phyloP scores from a whole-genome alignment of 1,140 invertebrate species.

The Hycleus cichorii region DNA sequence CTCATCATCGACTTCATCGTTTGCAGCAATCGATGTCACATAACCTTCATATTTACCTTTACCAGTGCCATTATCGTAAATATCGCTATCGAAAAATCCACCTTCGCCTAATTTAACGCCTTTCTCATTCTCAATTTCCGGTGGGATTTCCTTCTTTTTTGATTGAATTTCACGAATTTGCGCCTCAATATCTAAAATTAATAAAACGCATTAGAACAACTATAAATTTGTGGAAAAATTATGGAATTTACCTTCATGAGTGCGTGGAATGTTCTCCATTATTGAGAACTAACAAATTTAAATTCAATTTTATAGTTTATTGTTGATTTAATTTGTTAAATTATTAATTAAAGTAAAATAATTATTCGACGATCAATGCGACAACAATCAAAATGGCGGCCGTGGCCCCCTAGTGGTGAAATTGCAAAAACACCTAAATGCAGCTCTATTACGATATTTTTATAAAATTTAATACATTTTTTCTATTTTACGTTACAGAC shows the following conservation, averaged over 20 bases:
- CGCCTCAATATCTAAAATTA: slow-evolving; percentile 77
- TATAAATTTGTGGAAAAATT: neutral
- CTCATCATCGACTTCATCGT: slow-evolving; percentile 84
- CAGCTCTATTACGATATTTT: too few relatives aligned
- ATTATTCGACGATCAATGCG: neutral
- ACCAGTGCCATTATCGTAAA: slow-evolving; percentile 68
- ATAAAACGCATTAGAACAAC: slow-evolving; percentile 2
- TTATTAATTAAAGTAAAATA: neutral
- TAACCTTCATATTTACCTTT: slow-evolving; percentile 88
- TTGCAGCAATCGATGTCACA: slow-evolving; percentile 91
- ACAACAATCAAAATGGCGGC: too few relatives aligned
- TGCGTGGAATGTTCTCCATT: slow-evolving; percentile 70
- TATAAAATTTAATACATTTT: too few relatives aligned
- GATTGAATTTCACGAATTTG: slow-evolving; percentile 85
- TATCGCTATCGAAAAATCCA: slow-evolving; percentile 87
- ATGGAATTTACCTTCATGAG: slow-evolving; percentile 61
- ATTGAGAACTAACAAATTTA: neutral
- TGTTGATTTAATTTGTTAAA: neutral
- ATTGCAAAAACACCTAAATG: too few relatives aligned
- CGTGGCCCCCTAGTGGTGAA: too few relatives aligned
- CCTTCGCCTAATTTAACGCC: slow-evolving; percentile 83
- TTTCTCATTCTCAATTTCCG: slow-evolving; percentile 52
- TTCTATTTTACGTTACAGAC: too few relatives aligned
- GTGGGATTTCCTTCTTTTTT: slow-evolving; percentile 70
- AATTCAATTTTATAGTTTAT: too few relatives aligned